Base-by-base conservation (phyloP, 2,888 invertebrate genomes). In the Limenitis camilla region DNA sequence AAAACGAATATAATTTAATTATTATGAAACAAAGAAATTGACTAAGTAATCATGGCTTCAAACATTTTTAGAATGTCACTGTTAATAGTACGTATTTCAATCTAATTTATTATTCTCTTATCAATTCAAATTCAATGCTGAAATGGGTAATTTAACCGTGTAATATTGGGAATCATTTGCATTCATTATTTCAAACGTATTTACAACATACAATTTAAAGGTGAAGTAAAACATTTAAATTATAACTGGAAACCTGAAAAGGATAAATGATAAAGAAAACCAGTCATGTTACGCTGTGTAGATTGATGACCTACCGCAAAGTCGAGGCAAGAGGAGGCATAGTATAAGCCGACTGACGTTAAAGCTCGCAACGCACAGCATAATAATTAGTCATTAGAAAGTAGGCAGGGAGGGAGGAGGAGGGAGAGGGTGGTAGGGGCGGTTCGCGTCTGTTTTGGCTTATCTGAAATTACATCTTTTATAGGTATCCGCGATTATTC, bases 401-500 rank as follows among this genome's bases (percentile, higher is more conserved):
- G 86, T 85, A 84, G 86, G 83, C 74, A 84, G 81, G 70, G 69
- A 76, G 68, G 72, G 69, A 68, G 68, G 19, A 19, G 61, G 59
- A 44, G 61, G 56, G 59, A 55, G 58, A 47, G 60, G 71, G 71
- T 64, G 74, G 69, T 56, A 68, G 71, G 72, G 83, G 84, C 79
- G 81, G 81, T 65, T 84, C 82, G 82, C 85, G 86, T 85, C 86
- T 85, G 83, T 87, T 87, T 86, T 85, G 85, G 86, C 83, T 86
- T 86, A 87, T 87, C 87, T 87, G 85, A 87, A 87, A 87, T 87
- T 87, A 87, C 87, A 87, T 87, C 87, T 87, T 86, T 87, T 87
- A 87, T 86, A 87, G 85, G 83, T 82, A 87, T 83, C 85, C 80
- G 86, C 85, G 87, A 87, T 87, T 85, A 86, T 87, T 85, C 86